Evolutionary conservation across 1,140 invertebrate genomes (phyloP).

Genomic region (Euwallacea fornicatus): DNA sequence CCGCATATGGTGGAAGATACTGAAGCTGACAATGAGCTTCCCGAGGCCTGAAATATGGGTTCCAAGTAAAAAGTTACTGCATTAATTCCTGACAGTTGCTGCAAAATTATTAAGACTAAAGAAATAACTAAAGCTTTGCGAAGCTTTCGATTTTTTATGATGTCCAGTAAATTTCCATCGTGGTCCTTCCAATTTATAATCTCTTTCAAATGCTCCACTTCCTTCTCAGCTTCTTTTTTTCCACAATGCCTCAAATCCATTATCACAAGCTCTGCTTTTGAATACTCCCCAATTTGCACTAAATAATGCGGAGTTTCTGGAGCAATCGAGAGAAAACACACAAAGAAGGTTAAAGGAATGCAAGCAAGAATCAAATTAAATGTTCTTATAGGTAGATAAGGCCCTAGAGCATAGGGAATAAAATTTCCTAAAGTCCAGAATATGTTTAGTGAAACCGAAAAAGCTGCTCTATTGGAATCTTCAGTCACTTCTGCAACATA

Average conservation of each 20-base stretch:
- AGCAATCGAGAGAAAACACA: slow-evolving; percentile 53
- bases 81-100: slow-evolving; percentile 79
- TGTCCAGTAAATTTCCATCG: slow-evolving; percentile 27
- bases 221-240: slow-evolving; percentile 58
- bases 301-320: slow-evolving; percentile 80
- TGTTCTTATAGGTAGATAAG: slow-evolving; percentile 44
- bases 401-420: slow-evolving; percentile 41
- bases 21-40: slow-evolving; percentile 58
- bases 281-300: slow-evolving; percentile 59
- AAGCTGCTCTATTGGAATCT: slow-evolving; percentile 63
- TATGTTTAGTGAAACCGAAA: slow-evolving; percentile 34
- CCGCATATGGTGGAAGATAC: slow-evolving; percentile 75
- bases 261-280: slow-evolving; percentile 65
- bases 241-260: slow-evolving; percentile 62
- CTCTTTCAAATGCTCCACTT: slow-evolving; percentile 53
- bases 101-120: slow-evolving; percentile 68
- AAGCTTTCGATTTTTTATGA: slow-evolving; percentile 57
- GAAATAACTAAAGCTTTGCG: slow-evolving; percentile 70
- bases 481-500: slow-evolving; percentile 69
- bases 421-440: slow-evolving; percentile 43
- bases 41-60: slow-evolving; percentile 67
- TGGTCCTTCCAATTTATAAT: slow-evolving; percentile 8
- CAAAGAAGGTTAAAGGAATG: slow-evolving; percentile 57
- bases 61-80: slow-evolving; percentile 79
- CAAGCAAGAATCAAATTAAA: slow-evolving; percentile 56